phyloP scores from a whole-genome alignment of 2,797 vertebrate genomes.

The Smutsia temminckii region DNA sequence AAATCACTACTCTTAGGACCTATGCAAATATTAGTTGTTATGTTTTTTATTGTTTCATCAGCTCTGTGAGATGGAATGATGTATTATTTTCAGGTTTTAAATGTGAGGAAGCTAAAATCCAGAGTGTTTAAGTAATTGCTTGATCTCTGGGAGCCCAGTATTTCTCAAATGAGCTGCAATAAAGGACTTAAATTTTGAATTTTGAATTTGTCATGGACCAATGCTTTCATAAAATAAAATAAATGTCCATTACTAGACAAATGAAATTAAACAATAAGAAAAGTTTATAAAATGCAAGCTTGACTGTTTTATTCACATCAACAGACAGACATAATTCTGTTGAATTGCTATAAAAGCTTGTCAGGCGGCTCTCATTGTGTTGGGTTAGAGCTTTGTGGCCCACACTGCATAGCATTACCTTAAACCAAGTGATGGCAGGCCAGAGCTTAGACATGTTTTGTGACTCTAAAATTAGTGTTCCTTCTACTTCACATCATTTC shows the following conservation, averaged over 20 bases:
- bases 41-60: neutral
- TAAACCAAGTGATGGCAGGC: fast-evolving
- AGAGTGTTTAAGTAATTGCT: neutral
- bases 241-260: neutral
- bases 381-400: too few relatives aligned
- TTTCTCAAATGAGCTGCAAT: neutral
- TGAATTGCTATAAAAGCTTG: neutral
- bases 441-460: neutral
- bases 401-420: fast-evolving
- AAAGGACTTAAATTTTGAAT: neutral
- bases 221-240: neutral
- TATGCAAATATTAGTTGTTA: neutral
- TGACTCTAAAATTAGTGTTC: too few relatives aligned
- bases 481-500: neutral
- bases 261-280: neutral
- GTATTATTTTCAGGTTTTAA: neutral
- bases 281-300: neutral
- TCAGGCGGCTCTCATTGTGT: fast-evolving
- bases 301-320: neutral
- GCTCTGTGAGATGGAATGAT: neutral
- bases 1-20: neutral
- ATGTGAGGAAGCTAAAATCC: neutral
- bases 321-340: neutral
- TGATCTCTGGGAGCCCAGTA: too few relatives aligned
- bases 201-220: neutral